phyloP scores from a whole-genome alignment of 2,888 invertebrate genomes.

The Cerastis leucographa region DNA sequence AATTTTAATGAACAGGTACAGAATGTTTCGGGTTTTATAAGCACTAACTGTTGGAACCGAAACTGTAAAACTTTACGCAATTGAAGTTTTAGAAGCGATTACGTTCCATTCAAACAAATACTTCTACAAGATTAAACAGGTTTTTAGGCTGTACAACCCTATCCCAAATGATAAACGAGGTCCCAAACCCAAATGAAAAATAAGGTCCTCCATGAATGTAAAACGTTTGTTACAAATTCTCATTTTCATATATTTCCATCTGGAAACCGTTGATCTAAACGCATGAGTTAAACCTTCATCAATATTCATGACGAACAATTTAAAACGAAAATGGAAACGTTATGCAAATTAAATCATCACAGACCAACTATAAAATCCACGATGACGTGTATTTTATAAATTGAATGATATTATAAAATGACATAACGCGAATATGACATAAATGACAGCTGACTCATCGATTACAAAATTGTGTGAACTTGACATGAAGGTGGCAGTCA shows the following conservation, averaged over 20 bases:
- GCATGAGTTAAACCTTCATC: constrained; percentile 47
- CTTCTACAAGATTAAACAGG: neutral
- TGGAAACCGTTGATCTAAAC: constrained; percentile 39
- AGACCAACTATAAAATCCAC: constrained; percentile 45
- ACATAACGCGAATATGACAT: constrained; percentile 62
- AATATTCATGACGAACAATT: constrained; percentile 62
- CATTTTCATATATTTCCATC: constrained; percentile 36
- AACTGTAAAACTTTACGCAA: neutral
- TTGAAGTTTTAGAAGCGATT: neutral
- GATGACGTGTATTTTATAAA: constrained; percentile 58
- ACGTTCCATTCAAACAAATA: neutral
- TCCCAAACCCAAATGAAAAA: constrained; percentile 4
- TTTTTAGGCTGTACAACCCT: neutral
- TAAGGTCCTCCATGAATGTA: neutral
- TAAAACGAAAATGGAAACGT: constrained; percentile 54
- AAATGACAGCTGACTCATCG: constrained; percentile 59
- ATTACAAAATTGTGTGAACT: constrained; percentile 60
- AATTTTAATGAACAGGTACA: constrained; percentile 30
- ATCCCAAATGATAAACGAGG: neutral
- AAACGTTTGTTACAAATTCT: constrained; percentile 31
- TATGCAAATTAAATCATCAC: constrained; percentile 66
- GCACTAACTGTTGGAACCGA: neutral
- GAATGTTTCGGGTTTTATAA: constrained; percentile 15
- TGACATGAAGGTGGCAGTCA: constrained; percentile 59
- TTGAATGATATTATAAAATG: constrained; percentile 50